A percentile compares a stretch with the other conserved stretches of the same genome.
Evolutionary conservation across 1,140 invertebrate genomes (phyloP).

Genomic region (Grapholita molesta): DNA sequence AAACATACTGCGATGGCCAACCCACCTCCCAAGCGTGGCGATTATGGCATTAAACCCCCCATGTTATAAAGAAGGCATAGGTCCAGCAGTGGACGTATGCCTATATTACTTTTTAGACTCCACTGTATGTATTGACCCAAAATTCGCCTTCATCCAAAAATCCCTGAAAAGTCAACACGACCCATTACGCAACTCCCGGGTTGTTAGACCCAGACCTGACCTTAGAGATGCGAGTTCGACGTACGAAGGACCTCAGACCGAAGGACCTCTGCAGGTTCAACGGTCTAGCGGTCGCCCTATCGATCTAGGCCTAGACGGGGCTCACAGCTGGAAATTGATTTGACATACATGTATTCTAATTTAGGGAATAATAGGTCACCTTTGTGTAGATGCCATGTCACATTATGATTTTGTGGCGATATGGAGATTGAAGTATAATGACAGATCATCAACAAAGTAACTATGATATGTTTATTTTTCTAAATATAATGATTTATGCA

Average conservation of each 20-base stretch:
- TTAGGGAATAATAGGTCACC: not conserved
- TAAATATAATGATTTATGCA: no score
- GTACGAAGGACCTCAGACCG: conserved; percentile 5
- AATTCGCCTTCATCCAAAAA: not conserved
- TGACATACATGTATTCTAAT: not conserved
- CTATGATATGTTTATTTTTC: no score
- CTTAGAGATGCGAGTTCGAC: not conserved
- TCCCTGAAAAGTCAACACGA: not conserved
- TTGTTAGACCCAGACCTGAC: not conserved
- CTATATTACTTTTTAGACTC: no score
- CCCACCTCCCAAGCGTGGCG: no score
- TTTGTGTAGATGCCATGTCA: no score
- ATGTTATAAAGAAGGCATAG: no score
- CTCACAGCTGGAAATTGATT: not conserved
- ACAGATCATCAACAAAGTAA: no score
- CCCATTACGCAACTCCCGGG: not conserved
- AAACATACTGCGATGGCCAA: no score
- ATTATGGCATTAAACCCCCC: no score
- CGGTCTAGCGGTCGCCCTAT: conserved; percentile 14
- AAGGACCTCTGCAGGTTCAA: conserved; percentile 14
- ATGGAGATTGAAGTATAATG: no score
- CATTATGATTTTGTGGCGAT: no score
- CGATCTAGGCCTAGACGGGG: not conserved
- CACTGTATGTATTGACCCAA: not conserved
- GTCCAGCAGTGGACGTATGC: no score